phyloP scores from a whole-genome alignment of 2,888 invertebrate genomes.

The Eutolmus rufibarbis region DNA sequence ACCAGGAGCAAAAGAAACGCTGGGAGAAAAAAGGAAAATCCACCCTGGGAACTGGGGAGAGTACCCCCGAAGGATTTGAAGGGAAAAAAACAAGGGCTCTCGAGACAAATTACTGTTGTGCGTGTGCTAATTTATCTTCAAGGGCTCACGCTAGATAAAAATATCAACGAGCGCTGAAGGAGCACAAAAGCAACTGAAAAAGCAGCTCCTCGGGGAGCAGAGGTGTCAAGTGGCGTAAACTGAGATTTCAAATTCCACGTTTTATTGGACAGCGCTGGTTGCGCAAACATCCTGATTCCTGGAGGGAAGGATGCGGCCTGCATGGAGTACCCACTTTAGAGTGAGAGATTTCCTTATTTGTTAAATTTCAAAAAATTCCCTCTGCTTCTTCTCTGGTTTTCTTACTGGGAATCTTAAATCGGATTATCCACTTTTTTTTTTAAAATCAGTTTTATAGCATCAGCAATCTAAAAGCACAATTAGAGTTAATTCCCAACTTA shows the following conservation, averaged over 20 bases:
- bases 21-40: background rate
- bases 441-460: background rate
- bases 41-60: background rate
- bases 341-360: background rate
- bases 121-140: slow-evolving; percentile 40
- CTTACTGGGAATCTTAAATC: background rate
- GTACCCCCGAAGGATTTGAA: background rate
- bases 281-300: background rate
- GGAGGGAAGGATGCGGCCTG: background rate
- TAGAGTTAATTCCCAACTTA: background rate
- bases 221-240: slow-evolving; percentile 26
- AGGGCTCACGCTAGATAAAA: slow-evolving; percentile 17
- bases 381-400: background rate
- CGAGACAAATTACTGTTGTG: slow-evolving; percentile 38
- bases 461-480: background rate
- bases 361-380: background rate
- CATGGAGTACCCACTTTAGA: background rate
- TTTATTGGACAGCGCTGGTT: slow-evolving; percentile 30
- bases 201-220: slow-evolving; percentile 13
- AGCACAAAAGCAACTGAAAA: background rate
- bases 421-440: background rate
- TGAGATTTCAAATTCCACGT: slow-evolving; percentile 32
- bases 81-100: slow-evolving; percentile 24
- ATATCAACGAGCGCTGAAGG: background rate
- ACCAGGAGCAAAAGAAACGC: background rate